Evolutionary conservation across 2,888 invertebrate genomes (phyloP).

Genomic region (Nezara viridula): DNA sequence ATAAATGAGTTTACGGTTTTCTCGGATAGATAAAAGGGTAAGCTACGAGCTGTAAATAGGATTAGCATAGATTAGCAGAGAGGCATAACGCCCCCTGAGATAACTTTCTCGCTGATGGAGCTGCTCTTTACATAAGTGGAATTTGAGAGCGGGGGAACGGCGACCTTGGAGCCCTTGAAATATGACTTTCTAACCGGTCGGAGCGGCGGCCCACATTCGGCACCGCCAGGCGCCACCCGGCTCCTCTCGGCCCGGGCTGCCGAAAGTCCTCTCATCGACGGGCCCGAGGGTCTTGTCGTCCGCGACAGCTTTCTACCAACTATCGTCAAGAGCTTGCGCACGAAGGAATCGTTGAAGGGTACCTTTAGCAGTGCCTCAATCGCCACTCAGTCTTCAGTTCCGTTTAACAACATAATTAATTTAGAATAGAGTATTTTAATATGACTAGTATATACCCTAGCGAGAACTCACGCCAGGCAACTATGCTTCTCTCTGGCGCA

Average conservation of each 20-base stretch:
- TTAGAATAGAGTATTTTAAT: no score
- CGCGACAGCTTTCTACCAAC: neutral
- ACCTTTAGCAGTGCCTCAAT: neutral
- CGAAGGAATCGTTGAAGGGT: neutral
- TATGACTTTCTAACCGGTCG: conserved; percentile 58
- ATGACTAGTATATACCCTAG: no score
- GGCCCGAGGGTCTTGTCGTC: neutral
- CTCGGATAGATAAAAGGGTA: neutral
- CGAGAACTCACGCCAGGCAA: no score
- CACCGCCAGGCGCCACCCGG: conserved; percentile 1
- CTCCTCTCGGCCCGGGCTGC: conserved; percentile 1
- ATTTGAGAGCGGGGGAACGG: conserved; percentile 41
- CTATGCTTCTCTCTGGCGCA: no score
- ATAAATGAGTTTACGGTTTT: neutral
- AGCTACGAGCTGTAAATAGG: neutral
- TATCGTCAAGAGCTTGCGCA: neutral
- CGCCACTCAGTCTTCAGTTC: neutral
- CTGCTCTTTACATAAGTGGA: conserved; percentile 56
- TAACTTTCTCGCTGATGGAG: conserved; percentile 57
- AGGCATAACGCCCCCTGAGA: conserved; percentile 51
- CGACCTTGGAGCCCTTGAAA: conserved; percentile 59
- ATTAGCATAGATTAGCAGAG: neutral
- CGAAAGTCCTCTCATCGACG: conserved; percentile 13
- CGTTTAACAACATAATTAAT: no score
- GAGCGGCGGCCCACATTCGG: conserved; percentile 53